These are phyloP conservation scores for Alligator sinensis DNA, from an alignment of 2,113 vertebrate species.

Conservation along the genomic window DNA sequence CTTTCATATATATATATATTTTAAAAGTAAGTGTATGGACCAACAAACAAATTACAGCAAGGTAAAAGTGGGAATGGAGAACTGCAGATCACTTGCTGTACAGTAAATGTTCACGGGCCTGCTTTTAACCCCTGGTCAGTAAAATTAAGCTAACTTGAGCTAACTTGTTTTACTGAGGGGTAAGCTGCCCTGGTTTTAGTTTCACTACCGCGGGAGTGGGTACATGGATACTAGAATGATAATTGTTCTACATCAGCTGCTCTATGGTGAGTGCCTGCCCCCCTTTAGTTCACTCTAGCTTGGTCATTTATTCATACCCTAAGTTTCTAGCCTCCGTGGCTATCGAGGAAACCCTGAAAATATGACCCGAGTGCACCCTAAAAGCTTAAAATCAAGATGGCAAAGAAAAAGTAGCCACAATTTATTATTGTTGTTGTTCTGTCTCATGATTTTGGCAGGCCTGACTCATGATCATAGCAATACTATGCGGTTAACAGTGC, in stretches of 20 bases:
- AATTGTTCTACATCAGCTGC: too few species aligned
- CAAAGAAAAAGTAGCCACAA: neutral
- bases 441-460: constrained; percentile 19
- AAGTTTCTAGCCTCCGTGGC: neutral
- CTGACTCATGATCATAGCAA: constrained; percentile 56
- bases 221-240: too few species aligned
- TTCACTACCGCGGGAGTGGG: too few species aligned
- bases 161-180: too few species aligned
- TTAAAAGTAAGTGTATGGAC: neutral
- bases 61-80: neutral
- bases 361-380: fast-evolving
- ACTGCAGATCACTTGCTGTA: too few species aligned
- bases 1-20: neutral
- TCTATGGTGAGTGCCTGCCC: too few species aligned
- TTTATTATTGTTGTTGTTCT: neutral
- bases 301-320: too few species aligned
- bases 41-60: neutral
- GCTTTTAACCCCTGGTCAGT: too few species aligned
- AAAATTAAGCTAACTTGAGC: too few species aligned
- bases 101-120: too few species aligned
- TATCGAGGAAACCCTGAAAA: neutral
- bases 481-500: constrained; percentile 53
- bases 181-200: too few species aligned
- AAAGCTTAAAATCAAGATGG: neutral
- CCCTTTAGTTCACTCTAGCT: too few species aligned